Evolutionary conservation across 2,113 vertebrate genomes (phyloP), one percentile per base, ranked within the genome.

Genomic region (Engystomops pustulosus): DNA sequence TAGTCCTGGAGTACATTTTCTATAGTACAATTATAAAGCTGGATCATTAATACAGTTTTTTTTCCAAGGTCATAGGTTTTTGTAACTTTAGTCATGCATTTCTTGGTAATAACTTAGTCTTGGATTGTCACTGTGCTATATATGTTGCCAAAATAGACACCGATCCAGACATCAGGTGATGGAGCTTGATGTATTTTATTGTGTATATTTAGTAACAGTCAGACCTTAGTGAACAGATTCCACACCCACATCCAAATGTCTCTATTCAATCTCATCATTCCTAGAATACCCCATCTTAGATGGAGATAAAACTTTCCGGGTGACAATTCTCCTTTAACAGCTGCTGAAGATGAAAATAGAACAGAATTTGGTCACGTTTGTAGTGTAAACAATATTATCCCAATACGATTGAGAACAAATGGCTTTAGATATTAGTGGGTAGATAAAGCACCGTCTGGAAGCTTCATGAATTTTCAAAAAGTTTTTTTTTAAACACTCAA

Each of bases 241-340:
- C 18, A 53, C 74, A 77, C 74, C 74, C 74, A 77, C 74, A 53
- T 58, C 51, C n/a, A 78, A 78, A 78, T 78, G 51, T 60, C 51
- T 78, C 34, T 23, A 78, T 78, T 78, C 75, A 78, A 41, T 38
- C 30, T 78, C 51, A 55, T 58, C 75, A 78, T 78, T 78, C 75
- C 53, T 78, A 41, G 75, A 78, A 78, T 78, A 60, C 75, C 55
- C 75, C 75, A 78, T 38, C 20, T 17, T 60, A 60, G 75, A 78
- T 20, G 32, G 75, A 55, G 74, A 77, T 77, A 36, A 77, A 36
- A 78, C 32, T 78, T 78, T 32, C 75, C 75, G 49, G 75, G 51
- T 78, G 75, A 78, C 55, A 53, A 58, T 78, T 78, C 60, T 60
- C 36, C 75, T 78, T 60, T 78, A 41, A 78, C 75, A 78, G 75